Evolutionary conservation across 2,797 vertebrate genomes (phyloP).

Genomic region (Enteromius treurensis): DNA sequence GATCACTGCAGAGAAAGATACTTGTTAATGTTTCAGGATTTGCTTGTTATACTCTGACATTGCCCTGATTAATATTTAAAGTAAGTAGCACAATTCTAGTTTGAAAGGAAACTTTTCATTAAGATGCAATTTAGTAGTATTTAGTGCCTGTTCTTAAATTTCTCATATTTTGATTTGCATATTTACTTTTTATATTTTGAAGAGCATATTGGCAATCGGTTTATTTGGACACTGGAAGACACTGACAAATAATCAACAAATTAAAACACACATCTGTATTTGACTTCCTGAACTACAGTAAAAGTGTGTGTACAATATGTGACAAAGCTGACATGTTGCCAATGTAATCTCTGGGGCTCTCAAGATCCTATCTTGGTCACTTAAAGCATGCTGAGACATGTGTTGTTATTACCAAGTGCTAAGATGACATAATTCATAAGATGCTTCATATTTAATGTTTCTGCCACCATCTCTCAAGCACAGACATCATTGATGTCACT

Average conservation of each 20-base stretch:
- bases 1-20: not conserved
- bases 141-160: not conserved
- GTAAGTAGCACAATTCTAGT: not conserved
- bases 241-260: not conserved
- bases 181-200: too few species aligned
- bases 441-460: not conserved
- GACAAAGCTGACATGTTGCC: not conserved
- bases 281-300: not conserved
- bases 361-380: not conserved
- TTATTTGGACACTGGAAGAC: not conserved
- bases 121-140: not conserved
- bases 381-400: not conserved
- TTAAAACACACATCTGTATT: not conserved
- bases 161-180: not conserved
- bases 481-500: not conserved
- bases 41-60: not conserved
- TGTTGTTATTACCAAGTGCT: not conserved
- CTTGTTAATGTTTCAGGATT: not conserved
- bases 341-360: not conserved
- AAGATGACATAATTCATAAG: not conserved
- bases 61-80: not conserved
- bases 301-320: not conserved
- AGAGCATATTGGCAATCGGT: too few species aligned
- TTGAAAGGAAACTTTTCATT: too few species aligned
- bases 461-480: not conserved